Percentiles rank a stretch among this genome's conserved stretches.
Evolutionary conservation across 2,888 invertebrate genomes (phyloP).

Genomic region (Terebella lapidaria): DNA sequence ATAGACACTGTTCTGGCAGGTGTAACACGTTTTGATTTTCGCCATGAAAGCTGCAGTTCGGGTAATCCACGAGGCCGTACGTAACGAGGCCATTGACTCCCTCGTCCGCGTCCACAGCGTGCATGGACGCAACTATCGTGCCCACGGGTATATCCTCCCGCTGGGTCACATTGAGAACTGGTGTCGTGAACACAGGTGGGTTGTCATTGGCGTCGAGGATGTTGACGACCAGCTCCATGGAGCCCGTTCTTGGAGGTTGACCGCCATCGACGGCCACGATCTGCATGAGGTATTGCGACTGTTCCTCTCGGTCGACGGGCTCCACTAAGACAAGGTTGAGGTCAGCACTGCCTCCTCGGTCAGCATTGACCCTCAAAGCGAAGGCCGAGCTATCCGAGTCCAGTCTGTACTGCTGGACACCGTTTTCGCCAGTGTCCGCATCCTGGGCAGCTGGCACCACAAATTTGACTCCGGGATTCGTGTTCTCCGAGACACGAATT

Average conservation of each 20-base stretch:
- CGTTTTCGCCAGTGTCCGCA: conserved; percentile 21
- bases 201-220: conserved; percentile 26
- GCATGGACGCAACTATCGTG: conserved; percentile 16
- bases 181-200: conserved; percentile 16
- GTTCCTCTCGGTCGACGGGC: conserved; percentile 23
- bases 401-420: conserved; percentile 19
- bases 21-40: too few species aligned
- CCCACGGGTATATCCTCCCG: conserved; percentile 18
- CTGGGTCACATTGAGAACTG: conserved; percentile 16
- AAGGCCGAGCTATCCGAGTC: conserved; percentile 13
- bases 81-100: conserved; percentile 24
- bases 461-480: conserved; percentile 10
- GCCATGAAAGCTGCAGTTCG: too few species aligned
- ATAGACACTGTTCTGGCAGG: conserved; percentile 9
- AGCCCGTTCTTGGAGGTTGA: conserved; percentile 16
- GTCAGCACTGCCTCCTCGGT: conserved; percentile 1
- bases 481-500: conserved; percentile 5
- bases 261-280: conserved; percentile 25
- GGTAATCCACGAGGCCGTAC: conserved; percentile 18
- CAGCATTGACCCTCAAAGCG: conserved; percentile 2
- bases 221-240: conserved; percentile 15
- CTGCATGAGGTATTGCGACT: conserved; percentile 16
- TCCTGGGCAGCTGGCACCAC: conserved; percentile 22
- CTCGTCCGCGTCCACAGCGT: conserved; percentile 26
- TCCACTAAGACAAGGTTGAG: conserved; percentile 19